Evolutionary conservation across 2,888 invertebrate genomes (phyloP).

Genomic region (Himalopsyche tibetana): DNA sequence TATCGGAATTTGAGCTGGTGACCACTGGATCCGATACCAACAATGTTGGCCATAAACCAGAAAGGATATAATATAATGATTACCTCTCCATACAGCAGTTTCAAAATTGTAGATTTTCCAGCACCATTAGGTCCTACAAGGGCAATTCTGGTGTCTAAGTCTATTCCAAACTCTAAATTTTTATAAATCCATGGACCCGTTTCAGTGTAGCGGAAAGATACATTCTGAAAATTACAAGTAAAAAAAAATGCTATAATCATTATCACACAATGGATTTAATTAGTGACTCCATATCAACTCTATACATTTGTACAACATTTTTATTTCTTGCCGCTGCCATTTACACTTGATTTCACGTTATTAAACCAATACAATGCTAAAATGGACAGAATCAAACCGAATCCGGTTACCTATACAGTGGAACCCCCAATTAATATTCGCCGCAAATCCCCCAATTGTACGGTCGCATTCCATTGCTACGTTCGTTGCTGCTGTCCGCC

Average conservation of each 20-base stretch:
- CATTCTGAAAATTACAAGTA: conserved; percentile 79
- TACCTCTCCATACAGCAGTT: conserved; percentile 95
- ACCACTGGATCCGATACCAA: neutral
- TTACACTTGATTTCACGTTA: no score
- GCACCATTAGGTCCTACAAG: conserved; percentile 99
- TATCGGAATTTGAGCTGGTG: no score
- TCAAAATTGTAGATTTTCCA: conserved; percentile 97
- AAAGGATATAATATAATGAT: neutral
- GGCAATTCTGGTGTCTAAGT: conserved; percentile 96
- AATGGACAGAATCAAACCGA: no score
- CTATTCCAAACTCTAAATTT: conserved; percentile 98
- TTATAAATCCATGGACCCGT: conserved; percentile 94
- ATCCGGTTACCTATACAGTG: no score
- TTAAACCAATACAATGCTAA: no score
- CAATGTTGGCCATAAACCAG: neutral
- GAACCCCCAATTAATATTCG: no score
- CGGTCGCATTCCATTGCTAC: no score
- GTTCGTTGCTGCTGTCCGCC: no score
- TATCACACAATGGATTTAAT: neutral
- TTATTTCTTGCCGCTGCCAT: no score
- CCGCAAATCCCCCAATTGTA: no score
- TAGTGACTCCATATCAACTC: neutral
- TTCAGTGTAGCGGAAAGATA: conserved; percentile 95
- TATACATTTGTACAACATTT: no score
- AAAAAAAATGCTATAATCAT: no score